Evolutionary conservation across 1,140 invertebrate genomes (phyloP), one percentile per base, ranked within the genome.

Genomic region (Solenopsis invicta): DNA sequence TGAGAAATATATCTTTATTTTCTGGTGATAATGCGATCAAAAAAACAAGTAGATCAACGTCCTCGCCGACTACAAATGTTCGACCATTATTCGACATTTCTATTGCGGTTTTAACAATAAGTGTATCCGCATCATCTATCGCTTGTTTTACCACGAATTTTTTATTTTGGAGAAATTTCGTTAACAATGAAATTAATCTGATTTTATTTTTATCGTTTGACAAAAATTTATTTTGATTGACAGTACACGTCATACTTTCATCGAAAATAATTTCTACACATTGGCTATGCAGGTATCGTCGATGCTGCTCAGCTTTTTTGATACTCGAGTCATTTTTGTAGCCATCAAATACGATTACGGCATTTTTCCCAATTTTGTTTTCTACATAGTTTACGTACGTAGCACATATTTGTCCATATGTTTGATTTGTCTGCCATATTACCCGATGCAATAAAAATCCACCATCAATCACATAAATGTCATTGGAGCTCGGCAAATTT

Each of bases 301-400:
- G 56, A 18, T 59, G 56, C 56, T 59, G 56, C 56, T 59, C 56
- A 59, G 56, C 56, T 59, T 59, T 59, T 59, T 59, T 59, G 56
- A 59, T 59, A 59, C 56, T 59, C 56, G 13, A 59, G 56, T 59
- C 56, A 59, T 59, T 59, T 59, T 59, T 21, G 56, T 59, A 59
- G 56, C 56, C 21, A 59, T 59, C 56, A 59, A 59, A 59, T 59
- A 59, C 56, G 56, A 59, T 24, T 59, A 59, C 56, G 16, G 21
- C 1, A 59, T 59, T 59, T 21, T 59, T 16, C 9, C 56, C 21
- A 59, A 59, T 24, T 59, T 16, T 24, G 21, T 59, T 59, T 59
- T 59, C 56, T 16, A 59, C 56, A 16, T 59, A 59, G 21, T 59
- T 59, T 10, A 59, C 56, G 56, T 59, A 59, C 56, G 56, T 24